These are phyloP conservation scores for Stylophora pistillata DNA, from an alignment of 64 coral and sea anemone genomes.

Conservation along the genomic window DNA sequence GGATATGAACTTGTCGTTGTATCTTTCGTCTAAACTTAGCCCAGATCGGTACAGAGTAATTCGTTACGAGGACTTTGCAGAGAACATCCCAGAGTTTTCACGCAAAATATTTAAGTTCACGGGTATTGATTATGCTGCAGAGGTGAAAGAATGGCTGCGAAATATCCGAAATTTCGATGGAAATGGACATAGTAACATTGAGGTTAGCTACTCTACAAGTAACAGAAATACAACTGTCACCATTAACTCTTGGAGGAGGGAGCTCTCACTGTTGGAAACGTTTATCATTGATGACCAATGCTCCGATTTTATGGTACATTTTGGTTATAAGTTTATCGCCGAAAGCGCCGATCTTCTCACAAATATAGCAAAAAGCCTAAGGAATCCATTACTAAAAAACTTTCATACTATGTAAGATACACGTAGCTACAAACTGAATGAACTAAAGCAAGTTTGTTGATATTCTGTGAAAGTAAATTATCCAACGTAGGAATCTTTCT, in stretches of 20 bases:
- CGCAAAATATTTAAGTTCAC: conserved; percentile 37
- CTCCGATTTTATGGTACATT: conserved; percentile 29
- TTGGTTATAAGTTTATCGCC: conserved; percentile 46
- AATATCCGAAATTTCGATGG: conserved; percentile 5
- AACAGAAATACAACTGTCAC: neutral
- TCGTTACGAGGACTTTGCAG: conserved; percentile 64
- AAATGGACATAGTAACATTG: neutral
- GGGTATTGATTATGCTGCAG: conserved; percentile 7
- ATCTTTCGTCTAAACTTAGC: conserved; percentile 4
- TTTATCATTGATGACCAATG: conserved; percentile 55
- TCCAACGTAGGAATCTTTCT: no score
- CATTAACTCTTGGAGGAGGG: conserved; percentile 21
- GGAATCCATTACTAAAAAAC: neutral
- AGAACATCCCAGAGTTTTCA: neutral
- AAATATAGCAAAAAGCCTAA: neutral
- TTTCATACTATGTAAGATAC: neutral
- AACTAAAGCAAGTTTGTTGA: neutral
- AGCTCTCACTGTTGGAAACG: neutral
- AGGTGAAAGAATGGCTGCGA: conserved; percentile 55
- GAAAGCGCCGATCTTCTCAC: neutral
- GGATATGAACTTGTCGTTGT: conserved; percentile 27
- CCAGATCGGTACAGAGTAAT: conserved; percentile 25
- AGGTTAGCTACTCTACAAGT: neutral
- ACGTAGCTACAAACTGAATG: neutral
- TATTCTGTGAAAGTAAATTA: no score